Evolutionary conservation across 2,797 vertebrate species (phyloP).

Genomic region (Emys orbicularis): DNA sequence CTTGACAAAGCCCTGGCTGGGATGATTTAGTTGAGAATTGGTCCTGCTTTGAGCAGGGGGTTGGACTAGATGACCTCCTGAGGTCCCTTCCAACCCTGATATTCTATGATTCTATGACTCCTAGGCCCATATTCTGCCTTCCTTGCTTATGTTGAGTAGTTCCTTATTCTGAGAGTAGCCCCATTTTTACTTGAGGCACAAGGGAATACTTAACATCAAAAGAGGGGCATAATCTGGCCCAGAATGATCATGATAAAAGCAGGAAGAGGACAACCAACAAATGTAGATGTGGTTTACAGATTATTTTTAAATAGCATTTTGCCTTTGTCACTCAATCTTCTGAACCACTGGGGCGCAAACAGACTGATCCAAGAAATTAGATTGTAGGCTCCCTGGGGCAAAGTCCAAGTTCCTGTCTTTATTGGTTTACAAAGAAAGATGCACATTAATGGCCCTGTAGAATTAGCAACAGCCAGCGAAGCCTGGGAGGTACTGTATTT

Average conservation of each 20-base stretch:
- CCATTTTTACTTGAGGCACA: neutral
- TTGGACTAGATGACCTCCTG: too few relatives aligned
- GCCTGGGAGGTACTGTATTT: neutral
- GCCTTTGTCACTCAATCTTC: neutral
- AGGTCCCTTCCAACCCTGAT: too few relatives aligned
- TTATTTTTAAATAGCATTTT: neutral
- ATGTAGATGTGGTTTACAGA: neutral
- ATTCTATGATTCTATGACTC: neutral
- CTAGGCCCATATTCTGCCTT: neutral
- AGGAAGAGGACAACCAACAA: neutral
- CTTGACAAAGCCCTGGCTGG: too few relatives aligned
- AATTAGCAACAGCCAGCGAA: neutral
- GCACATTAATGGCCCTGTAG: neutral
- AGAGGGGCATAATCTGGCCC: neutral
- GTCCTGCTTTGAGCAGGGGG: too few relatives aligned
- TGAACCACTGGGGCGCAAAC: neutral
- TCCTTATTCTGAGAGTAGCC: neutral
- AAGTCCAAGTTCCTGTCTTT: neutral
- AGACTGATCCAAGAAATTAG: neutral
- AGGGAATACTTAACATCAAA: neutral
- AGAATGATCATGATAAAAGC: neutral
- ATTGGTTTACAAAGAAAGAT: neutral
- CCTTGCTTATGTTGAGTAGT: neutral
- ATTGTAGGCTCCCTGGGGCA: neutral
- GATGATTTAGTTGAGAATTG: too few relatives aligned